Conservation (phyloP, 2,888 invertebrate genomes). For the Troilus luridus region DNA sequence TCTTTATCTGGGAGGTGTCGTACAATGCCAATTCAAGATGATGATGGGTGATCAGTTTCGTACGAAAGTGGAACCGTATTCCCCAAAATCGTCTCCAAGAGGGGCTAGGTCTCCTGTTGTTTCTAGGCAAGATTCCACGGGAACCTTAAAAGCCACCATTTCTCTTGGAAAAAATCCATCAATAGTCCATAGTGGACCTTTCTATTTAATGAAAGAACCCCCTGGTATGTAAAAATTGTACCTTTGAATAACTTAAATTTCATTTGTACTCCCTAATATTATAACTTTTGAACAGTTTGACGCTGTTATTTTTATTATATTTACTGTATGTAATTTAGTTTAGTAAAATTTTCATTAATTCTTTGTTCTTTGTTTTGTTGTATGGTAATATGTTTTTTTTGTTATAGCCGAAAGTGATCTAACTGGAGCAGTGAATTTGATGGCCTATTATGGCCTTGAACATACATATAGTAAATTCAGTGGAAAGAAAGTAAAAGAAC, state of each 20-base stretch:
- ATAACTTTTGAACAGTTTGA: not conserved
- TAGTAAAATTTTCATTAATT: not conserved
- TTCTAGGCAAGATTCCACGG: constrained; percentile 96
- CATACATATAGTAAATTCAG: constrained; percentile 98
- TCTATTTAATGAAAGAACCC: constrained; percentile 97
- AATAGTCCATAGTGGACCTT: constrained; percentile 97
- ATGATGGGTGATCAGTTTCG: constrained; percentile 95
- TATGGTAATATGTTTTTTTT: constrained; percentile 59
- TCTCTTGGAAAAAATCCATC: constrained; percentile 97
- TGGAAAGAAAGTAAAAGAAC: constrained; percentile 95
- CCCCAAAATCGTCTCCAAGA: constrained; percentile 94
- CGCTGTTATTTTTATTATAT: not conserved
- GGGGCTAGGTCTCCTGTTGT: constrained; percentile 96
- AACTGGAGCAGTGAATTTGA: constrained; percentile 96
- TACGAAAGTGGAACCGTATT: constrained; percentile 90
- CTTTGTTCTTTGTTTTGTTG: not conserved
- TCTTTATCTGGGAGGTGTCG: not conserved
- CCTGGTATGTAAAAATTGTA: constrained; percentile 76
- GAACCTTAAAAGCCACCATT: constrained; percentile 97
- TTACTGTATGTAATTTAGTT: not conserved
- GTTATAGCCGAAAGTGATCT: constrained; percentile 88
- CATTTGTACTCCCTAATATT: too few species aligned
- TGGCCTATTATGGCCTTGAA: constrained; percentile 96
- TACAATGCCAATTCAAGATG: constrained; percentile 67
- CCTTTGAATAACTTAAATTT: not conserved